phyloP scores from a whole-genome alignment of 2,113 vertebrate species.

The Protobothrops mucrosquamatus region DNA sequence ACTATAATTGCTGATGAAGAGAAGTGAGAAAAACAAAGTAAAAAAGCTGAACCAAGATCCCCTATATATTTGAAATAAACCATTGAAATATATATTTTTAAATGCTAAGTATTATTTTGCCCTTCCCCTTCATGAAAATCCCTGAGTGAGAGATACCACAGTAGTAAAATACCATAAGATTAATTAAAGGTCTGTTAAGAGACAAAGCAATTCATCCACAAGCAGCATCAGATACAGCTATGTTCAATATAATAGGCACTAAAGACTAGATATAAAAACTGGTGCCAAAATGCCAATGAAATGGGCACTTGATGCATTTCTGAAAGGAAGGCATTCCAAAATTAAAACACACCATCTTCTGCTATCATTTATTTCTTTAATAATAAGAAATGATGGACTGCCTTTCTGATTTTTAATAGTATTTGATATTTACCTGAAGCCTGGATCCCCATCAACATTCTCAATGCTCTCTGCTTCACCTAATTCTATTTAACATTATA shows the following conservation, averaged over 20 bases:
- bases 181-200: background rate
- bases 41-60: background rate
- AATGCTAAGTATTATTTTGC: background rate
- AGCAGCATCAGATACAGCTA: background rate
- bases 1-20: background rate
- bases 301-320: background rate
- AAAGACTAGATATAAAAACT: background rate
- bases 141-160: background rate
- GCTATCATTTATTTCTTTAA: background rate
- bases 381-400: background rate
- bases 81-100: background rate
- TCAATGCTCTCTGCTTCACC: background rate
- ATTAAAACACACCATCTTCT: background rate
- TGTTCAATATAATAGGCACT: background rate
- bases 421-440: background rate
- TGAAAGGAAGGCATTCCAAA: background rate
- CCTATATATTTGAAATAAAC: too few relatives aligned
- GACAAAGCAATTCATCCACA: background rate
- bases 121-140: background rate
- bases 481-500: background rate
- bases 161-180: background rate
- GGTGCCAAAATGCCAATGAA: background rate
- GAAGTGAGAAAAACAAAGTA: background rate
- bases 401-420: background rate
- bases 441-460: background rate